Percentiles rank a stretch among this genome's conserved stretches.
These are phyloP conservation scores for Drosophila niveifrons DNA, from an alignment of 2,888 invertebrate genomes.

Conservation along the genomic window DNA sequence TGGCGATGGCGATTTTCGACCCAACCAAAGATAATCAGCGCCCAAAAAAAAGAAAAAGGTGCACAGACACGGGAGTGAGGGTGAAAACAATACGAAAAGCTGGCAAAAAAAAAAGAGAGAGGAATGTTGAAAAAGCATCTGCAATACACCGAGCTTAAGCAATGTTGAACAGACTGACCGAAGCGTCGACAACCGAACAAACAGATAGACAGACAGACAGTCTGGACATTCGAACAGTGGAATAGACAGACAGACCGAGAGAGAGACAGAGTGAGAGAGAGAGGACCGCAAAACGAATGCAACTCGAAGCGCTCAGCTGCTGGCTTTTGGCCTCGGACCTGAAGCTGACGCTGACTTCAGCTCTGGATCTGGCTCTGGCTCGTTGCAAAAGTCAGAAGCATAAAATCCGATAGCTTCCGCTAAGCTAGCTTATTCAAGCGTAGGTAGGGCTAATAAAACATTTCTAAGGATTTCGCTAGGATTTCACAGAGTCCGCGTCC, in stretches of 20 bases:
- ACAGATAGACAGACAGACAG: constrained; percentile 22
- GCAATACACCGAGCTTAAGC: constrained; percentile 72
- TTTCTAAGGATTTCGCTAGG: constrained; percentile 80
- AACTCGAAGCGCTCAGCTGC: constrained; percentile 49
- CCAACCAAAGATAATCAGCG: constrained; percentile 68
- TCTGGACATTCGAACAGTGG: constrained; percentile 12
- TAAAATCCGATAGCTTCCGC: constrained; percentile 83
- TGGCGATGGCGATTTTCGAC: constrained; percentile 13
- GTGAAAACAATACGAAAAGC: constrained; percentile 63
- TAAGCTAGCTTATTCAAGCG: constrained; percentile 82
- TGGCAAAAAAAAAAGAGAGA: constrained; percentile 23
- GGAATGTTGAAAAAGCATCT: constrained; percentile 54
- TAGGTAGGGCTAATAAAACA: constrained; percentile 81
- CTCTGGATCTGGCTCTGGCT: constrained; percentile 11
- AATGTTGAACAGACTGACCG: constrained; percentile 59
- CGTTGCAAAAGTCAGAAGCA: constrained; percentile 80
- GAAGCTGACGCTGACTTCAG: constrained; percentile 19
- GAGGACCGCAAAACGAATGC: constrained; percentile 48
- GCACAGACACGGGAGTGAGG: constrained; percentile 24
- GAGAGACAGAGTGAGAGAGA: no score
- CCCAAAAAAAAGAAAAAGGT: constrained; percentile 51
- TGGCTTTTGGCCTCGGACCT: constrained; percentile 45
- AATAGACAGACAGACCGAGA: constrained; percentile 2
- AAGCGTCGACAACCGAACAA: constrained; percentile 35
- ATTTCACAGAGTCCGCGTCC: constrained; percentile 57